A percentile compares a stretch with the other conserved stretches of the same genome.
These are phyloP conservation scores for Oscheius sp. DNA, from an alignment of 1,140 invertebrate species.

Conservation along the genomic window DNA sequence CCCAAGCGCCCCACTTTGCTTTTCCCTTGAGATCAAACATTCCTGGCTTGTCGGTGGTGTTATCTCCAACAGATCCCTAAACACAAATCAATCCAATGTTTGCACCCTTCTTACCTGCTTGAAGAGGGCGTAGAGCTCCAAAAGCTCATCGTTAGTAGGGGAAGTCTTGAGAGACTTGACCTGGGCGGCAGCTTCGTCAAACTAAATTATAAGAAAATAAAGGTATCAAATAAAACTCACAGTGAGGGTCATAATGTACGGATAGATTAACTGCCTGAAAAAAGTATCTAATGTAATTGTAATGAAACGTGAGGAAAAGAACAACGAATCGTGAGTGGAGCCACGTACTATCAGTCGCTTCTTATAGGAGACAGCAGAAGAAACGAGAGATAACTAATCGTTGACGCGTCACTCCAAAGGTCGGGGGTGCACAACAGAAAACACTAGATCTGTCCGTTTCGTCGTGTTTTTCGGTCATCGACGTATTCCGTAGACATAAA, in stretches of 20 bases:
- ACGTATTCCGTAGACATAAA: too few relatives aligned
- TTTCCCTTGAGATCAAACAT: slow-evolving; percentile 92
- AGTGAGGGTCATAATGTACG: slow-evolving; percentile 13
- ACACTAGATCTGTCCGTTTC: too few relatives aligned
- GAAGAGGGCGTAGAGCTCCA: slow-evolving; percentile 80
- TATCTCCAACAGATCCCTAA: slow-evolving; percentile 42
- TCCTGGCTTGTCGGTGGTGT: slow-evolving; percentile 71
- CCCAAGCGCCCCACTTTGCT: slow-evolving; percentile 94
- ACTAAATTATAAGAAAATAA: slow-evolving; percentile 63
- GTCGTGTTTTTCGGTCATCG: too few relatives aligned
- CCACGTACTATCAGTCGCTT: too few relatives aligned
- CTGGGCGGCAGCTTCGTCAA: slow-evolving; percentile 77
- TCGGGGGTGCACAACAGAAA: too few relatives aligned
- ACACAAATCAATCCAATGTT: background rate
- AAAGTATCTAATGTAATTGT: too few relatives aligned
- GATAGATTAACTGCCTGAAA: too few relatives aligned
- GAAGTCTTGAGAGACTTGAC: slow-evolving; percentile 77
- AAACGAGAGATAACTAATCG: too few relatives aligned
- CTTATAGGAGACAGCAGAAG: too few relatives aligned
- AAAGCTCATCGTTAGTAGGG: slow-evolving; percentile 76
- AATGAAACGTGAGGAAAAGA: too few relatives aligned
- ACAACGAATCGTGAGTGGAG: too few relatives aligned
- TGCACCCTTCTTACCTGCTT: slow-evolving; percentile 69
- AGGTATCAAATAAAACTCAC: slow-evolving; percentile 7
- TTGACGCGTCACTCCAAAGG: too few relatives aligned